These are phyloP conservation scores for Melanophora roralis DNA, from an alignment of 2,888 invertebrate genomes.

Conservation along the genomic window DNA sequence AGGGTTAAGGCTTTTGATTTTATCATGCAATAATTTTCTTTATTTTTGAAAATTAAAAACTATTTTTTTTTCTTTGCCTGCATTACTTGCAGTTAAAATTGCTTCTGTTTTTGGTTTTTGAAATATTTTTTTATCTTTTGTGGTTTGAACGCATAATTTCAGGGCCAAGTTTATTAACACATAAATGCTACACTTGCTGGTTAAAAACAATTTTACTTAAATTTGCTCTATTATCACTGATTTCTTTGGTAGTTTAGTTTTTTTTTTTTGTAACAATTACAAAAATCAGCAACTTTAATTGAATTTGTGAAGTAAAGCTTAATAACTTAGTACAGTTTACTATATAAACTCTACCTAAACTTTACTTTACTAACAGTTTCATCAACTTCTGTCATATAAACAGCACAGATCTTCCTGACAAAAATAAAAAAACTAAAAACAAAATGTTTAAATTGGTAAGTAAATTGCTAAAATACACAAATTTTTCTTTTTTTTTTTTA, in stretches of 20 bases:
- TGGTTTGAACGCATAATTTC: constrained; percentile 15
- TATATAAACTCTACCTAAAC: constrained; percentile 37
- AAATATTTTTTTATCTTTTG: background rate
- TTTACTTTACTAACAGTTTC: background rate
- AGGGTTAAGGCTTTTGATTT: background rate
- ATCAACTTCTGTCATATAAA: constrained; percentile 65
- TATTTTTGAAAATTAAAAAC: background rate
- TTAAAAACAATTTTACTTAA: constrained; percentile 11
- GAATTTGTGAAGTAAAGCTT: background rate
- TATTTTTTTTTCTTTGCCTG: background rate
- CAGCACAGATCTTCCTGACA: constrained; percentile 70
- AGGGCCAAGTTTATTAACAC: constrained; percentile 18
- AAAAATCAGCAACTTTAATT: background rate
- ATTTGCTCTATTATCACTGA: background rate
- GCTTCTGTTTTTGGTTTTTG: background rate
- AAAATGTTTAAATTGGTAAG: constrained; percentile 76
- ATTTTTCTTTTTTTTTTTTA: too few relatives aligned
- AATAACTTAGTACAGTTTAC: background rate
- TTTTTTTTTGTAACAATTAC: constrained; percentile 8
- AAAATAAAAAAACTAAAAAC: constrained; percentile 50
- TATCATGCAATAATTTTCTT: background rate
- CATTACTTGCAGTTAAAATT: constrained; percentile 39
- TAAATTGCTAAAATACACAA: background rate
- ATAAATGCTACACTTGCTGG: background rate
- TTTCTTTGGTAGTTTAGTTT: background rate